Evolutionary conservation across 2,113 vertebrate species (phyloP).

Genomic region (Gopherus flavomarginatus): DNA sequence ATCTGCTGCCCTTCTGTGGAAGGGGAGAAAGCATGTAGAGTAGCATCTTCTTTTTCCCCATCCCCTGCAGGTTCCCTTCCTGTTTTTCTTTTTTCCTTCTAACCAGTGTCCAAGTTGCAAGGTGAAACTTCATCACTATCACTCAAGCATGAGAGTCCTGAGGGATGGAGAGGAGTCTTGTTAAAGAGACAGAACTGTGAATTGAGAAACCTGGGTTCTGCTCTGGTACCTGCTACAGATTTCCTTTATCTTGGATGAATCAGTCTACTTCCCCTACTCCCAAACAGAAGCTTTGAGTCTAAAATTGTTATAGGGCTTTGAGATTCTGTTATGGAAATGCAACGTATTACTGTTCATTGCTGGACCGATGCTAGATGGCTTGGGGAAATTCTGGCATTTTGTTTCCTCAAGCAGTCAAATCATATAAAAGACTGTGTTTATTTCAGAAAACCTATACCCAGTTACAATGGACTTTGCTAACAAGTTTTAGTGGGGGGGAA

Average conservation of each 20-base stretch:
- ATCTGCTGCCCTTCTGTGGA: background rate
- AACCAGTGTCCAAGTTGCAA: background rate
- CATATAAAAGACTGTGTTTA: background rate
- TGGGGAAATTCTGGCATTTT: accelerated
- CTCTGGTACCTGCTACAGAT: background rate
- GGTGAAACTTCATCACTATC: background rate
- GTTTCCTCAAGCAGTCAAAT: background rate
- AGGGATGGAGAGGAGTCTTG: background rate
- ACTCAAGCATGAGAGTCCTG: background rate
- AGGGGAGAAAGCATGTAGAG: background rate
- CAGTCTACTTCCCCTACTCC: background rate
- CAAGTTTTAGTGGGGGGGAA: background rate
- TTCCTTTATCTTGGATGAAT: background rate
- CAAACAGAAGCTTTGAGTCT: background rate
- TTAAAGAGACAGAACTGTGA: background rate
- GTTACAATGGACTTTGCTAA: background rate
- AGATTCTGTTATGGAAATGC: background rate
- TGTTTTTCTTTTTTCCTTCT: background rate
- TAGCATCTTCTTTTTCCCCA: background rate
- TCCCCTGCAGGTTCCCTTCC: background rate
- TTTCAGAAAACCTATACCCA: background rate
- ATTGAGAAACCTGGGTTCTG: background rate
- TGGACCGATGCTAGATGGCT: background rate
- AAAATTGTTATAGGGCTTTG: background rate
- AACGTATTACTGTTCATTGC: background rate